Evolutionary conservation across 2,113 vertebrate genomes (phyloP).

Genomic region (Zosterops japonicus): DNA sequence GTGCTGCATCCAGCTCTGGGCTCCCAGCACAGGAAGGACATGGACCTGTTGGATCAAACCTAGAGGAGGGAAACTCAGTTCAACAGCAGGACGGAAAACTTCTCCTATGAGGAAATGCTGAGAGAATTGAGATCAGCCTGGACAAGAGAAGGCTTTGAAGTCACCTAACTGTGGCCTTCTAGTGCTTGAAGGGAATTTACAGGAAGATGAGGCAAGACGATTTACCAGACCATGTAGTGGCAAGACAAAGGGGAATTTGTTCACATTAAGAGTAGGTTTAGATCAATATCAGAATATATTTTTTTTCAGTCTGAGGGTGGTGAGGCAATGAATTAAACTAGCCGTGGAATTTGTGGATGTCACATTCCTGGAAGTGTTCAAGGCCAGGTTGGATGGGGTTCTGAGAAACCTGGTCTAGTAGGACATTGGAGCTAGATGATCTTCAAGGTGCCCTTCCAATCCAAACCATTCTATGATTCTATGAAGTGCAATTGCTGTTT

Average conservation of each 20-base stretch:
- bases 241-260: neutral
- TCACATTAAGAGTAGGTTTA: neutral
- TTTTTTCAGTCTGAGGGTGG: neutral
- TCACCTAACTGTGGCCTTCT: neutral
- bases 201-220: neutral
- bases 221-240: neutral
- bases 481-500: neutral
- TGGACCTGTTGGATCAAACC: rapidly evolving
- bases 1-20: neutral
- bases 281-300: neutral
- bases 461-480: neutral
- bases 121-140: neutral
- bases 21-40: neutral
- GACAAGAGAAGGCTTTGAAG: neutral
- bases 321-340: neutral
- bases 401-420: neutral
- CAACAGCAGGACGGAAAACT: neutral
- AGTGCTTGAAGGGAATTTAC: neutral
- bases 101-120: neutral
- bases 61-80: neutral
- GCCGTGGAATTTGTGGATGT: neutral
- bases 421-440: neutral
- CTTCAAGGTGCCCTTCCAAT: neutral
- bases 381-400: neutral
- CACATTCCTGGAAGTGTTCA: neutral